Percentiles rank a stretch among this genome's conserved stretches.
These are phyloP conservation scores for Andrena bicolor DNA, from an alignment of 2,888 invertebrate species.

Conservation along the genomic window DNA sequence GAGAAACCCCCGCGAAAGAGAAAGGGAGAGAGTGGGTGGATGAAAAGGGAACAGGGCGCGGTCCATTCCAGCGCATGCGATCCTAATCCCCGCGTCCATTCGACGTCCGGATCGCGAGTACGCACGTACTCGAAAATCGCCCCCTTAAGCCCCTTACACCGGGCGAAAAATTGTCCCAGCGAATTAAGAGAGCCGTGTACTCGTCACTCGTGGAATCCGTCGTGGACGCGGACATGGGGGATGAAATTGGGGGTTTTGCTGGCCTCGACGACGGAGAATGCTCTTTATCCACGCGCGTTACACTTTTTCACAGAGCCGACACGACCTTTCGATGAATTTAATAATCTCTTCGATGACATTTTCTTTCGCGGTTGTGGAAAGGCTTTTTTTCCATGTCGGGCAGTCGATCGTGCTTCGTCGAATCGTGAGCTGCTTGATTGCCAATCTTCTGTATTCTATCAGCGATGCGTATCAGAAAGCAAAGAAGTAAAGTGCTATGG, in stretches of 20 bases:
- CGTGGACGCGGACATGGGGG: constrained; percentile 20
- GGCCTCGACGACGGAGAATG: not conserved
- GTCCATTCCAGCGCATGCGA: constrained; percentile 82
- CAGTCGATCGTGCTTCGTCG: constrained; percentile 25
- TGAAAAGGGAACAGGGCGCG: constrained; percentile 81
- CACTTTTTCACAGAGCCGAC: not conserved
- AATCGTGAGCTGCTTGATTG: constrained; percentile 31
- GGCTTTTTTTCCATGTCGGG: constrained; percentile 30
- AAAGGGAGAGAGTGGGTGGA: constrained; percentile 54
- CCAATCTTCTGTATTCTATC: constrained; percentile 41
- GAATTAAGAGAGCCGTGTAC: constrained; percentile 57
- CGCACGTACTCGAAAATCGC: constrained; percentile 72
- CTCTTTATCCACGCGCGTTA: not conserved
- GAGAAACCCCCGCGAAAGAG: constrained; percentile 30
- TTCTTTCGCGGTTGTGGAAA: constrained; percentile 12
- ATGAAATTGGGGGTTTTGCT: constrained; percentile 28
- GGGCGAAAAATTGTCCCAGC: constrained; percentile 61
- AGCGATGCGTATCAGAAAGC: constrained; percentile 34
- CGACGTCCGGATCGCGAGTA: constrained; percentile 64
- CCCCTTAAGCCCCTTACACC: constrained; percentile 60
- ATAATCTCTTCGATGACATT: constrained; percentile 29
- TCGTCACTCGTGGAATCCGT: constrained; percentile 15
- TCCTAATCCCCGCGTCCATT: constrained; percentile 77
- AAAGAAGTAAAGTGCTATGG: no score
- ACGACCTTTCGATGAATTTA: constrained; percentile 11